Base-by-base conservation (phyloP, 2,797 vertebrate species). In the Molossus alvarezi region DNA sequence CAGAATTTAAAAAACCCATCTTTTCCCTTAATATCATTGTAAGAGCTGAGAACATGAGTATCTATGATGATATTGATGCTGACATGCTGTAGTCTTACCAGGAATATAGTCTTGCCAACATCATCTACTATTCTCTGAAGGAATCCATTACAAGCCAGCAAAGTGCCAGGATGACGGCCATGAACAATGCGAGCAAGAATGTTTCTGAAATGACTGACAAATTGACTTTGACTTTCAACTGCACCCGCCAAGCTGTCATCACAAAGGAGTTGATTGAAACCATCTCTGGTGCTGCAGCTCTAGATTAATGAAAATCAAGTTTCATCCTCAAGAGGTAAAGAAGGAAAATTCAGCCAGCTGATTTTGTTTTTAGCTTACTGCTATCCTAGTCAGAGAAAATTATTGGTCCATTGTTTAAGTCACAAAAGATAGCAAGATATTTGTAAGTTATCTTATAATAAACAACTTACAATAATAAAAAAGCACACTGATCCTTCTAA, bases 211-310 rank as follows among this genome's bases (percentile, higher is more conserved):
- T 99, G 98, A 99, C 99, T 96, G 99, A 99, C 97, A 99, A 99
- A 98, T 97, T 99, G 98, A 99, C 99, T n/a, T 98, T 99, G 98
- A 99, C 99, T 2, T 99, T 99, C 98, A 99, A 99, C 98, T 99
- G 99, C 27, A 99, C 99, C 85, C 99, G 99, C 97, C 99, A 99
- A 98, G 99, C 99, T 1, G 99, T 99, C 99, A 99, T 99, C 98
- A 99, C 99, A 97, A 99, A 99, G 98, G 99, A 99, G 98, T 98
- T 99, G 75, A 99, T 99, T 88, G 99, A 99, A 98, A 99, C 99
- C 98, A 99, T 99, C 98, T 99, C 99, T 79, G 99, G 99, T 97
- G 99, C 99, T 80, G 99, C 99, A 75, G 99, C 99, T 98, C 98
- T 99, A 99, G 15, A 98, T 96, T 98, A 98, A 98, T 97, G 96